A percentile compares a stretch with the other conserved stretches of the same genome.
Evolutionary conservation across 2,797 vertebrate species (phyloP).

Genomic region (Microtus obscurus): DNA sequence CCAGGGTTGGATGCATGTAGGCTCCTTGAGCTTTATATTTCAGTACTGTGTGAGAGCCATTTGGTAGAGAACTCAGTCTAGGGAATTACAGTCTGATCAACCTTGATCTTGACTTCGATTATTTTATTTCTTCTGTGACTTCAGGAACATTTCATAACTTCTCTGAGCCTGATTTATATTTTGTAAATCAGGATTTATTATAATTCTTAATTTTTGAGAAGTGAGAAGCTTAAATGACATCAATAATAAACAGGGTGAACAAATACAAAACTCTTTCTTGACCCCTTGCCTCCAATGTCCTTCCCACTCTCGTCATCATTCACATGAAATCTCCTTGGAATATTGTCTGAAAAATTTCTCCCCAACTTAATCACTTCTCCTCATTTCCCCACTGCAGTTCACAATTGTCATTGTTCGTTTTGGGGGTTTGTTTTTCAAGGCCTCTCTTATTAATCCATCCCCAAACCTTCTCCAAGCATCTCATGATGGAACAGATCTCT

Average conservation of each 20-base stretch:
- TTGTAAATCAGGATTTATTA: background rate
- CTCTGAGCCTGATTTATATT: background rate
- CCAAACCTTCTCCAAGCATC: background rate
- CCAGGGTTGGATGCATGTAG: fast-evolving
- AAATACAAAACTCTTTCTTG: no score
- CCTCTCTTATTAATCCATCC: background rate
- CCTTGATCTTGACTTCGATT: background rate
- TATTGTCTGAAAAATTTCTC: background rate
- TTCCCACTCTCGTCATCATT: background rate
- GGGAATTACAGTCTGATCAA: fast-evolving
- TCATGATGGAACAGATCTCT: fast-evolving
- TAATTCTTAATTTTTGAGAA: background rate
- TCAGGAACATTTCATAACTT: background rate
- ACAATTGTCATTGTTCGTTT: background rate
- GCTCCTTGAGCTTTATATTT: fast-evolving
- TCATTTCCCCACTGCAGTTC: background rate
- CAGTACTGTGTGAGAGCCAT: no score
- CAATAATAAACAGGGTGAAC: background rate
- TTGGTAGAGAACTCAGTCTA: fast-evolving
- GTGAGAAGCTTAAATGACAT: background rate
- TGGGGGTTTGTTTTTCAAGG: background rate
- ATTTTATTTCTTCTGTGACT: background rate
- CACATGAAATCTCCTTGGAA: background rate
- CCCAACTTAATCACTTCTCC: background rate
- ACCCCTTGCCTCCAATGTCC: background rate